Evolutionary conservation across 2,113 vertebrate genomes (phyloP).

Genomic region (Chitala chitala): DNA sequence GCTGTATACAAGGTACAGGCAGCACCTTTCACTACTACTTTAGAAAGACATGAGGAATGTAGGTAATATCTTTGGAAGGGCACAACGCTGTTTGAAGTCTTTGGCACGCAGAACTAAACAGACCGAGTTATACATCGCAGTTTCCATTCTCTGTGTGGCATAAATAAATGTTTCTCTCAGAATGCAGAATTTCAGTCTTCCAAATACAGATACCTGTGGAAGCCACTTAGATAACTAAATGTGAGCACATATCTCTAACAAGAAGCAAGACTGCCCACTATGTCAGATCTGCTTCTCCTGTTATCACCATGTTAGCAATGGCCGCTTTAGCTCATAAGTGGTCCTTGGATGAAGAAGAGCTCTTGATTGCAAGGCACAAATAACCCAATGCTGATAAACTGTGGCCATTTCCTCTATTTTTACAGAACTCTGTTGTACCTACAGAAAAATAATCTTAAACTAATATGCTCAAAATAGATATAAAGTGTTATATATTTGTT

Average conservation of each 20-base stretch:
- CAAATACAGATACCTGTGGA: slow-evolving; percentile 7
- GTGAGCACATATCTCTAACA: no score
- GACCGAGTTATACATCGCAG: background rate
- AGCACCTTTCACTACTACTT: background rate
- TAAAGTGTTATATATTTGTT: no score
- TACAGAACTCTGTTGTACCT: background rate
- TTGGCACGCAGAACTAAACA: background rate
- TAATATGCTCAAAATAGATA: no score
- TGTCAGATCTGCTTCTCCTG: no score
- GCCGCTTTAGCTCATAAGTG: no score
- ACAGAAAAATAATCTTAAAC: background rate
- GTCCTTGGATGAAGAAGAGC: no score
- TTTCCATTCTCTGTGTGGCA: background rate
- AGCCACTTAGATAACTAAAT: background rate
- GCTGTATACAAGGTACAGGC: background rate
- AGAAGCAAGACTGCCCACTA: no score
- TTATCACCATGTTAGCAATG: no score
- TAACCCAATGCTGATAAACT: no score
- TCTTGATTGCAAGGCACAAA: no score
- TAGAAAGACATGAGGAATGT: background rate
- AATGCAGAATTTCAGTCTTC: background rate
- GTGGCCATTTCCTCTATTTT: no score
- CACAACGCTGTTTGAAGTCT: background rate
- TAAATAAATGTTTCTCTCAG: background rate
- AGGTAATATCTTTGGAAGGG: background rate